These are phyloP conservation scores for Aleiodes leptofemur DNA, from an alignment of 2,888 invertebrate species.

Conservation along the genomic window DNA sequence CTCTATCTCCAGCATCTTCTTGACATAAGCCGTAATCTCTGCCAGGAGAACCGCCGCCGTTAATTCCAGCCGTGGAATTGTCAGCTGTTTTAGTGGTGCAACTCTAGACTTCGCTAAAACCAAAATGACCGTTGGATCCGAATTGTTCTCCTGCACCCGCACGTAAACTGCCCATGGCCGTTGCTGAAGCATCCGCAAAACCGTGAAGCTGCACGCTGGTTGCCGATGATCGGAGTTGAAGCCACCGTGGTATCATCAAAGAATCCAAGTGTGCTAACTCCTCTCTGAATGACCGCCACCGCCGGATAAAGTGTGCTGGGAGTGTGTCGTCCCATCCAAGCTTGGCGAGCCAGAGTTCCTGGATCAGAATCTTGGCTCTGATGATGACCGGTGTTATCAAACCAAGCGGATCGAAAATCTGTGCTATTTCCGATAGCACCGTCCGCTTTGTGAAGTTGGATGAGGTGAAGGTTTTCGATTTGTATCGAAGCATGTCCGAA, in stretches of 20 bases:
- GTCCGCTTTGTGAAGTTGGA: not conserved
- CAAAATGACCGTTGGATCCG: not conserved
- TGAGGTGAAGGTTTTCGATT: not conserved
- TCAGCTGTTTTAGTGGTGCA: not conserved
- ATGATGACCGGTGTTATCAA: constrained; percentile 1
- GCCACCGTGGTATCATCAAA: constrained; percentile 38
- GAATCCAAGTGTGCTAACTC: too few relatives aligned
- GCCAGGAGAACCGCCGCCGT: not conserved
- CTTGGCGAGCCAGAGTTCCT: not conserved
- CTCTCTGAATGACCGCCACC: too few relatives aligned
- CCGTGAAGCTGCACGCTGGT: constrained; percentile 31
- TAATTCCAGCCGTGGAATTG: constrained; percentile 5
- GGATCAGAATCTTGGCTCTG: not conserved
- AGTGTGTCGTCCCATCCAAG: not conserved
- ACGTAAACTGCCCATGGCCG: constrained; percentile 39
- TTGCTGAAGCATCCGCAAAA: constrained; percentile 43
- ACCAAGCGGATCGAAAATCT: not conserved
- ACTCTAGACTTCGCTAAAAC: not conserved
- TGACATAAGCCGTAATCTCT: not conserved
- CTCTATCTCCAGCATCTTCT: not conserved
- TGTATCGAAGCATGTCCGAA: not conserved
- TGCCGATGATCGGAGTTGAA: constrained; percentile 54
- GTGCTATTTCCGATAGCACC: not conserved
- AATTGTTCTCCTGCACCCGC: not conserved
- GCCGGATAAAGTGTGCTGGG: not conserved